Conservation (phyloP, 2,113 vertebrate species). For the Myiozetetes cayanensis region DNA sequence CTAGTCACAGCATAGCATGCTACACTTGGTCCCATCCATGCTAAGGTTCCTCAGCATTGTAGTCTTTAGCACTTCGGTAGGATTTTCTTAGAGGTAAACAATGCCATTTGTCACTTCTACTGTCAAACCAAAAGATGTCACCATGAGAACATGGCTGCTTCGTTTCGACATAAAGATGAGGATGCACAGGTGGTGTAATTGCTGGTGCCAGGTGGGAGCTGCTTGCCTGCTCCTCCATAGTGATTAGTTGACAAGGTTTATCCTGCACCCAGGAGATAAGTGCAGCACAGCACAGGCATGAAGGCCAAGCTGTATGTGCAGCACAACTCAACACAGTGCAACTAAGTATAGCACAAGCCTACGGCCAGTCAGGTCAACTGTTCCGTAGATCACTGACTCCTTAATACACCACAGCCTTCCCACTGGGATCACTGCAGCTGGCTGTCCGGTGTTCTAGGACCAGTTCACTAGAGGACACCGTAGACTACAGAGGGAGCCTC, state of each 20-base stretch:
- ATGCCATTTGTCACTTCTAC: background rate
- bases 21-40: background rate
- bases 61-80: background rate
- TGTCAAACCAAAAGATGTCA: background rate
- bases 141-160: background rate
- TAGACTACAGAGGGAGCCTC: background rate
- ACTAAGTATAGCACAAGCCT: background rate
- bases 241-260: background rate
- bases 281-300: background rate
- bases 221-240: background rate
- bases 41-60: background rate
- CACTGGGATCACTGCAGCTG: background rate
- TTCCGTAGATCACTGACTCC: background rate
- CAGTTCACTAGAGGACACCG: background rate
- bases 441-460: background rate
- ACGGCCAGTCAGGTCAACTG: background rate
- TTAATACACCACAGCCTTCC: background rate
- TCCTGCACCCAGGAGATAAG: background rate
- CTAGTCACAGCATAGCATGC: background rate
- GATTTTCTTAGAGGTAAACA: background rate
- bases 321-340: background rate
- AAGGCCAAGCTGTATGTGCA: background rate
- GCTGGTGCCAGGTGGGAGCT: background rate
- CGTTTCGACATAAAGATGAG: background rate
- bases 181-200: background rate